Conservation (phyloP, 1,140 invertebrate species). For the Lamellibrachia luymesi region DNA sequence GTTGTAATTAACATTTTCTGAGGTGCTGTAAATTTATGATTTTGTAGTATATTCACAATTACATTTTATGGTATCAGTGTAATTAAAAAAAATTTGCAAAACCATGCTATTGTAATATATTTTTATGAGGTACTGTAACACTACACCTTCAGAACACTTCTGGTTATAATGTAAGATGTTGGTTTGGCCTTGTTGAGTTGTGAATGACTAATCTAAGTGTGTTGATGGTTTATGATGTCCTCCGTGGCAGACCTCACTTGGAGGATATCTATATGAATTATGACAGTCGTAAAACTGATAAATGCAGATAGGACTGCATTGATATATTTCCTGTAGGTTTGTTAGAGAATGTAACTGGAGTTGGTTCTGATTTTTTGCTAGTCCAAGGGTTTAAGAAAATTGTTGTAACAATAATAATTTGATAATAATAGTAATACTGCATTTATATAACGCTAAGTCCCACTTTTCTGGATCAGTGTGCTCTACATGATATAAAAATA, state of each 20-base stretch:
- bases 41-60: too few species aligned
- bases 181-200: background rate
- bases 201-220: background rate
- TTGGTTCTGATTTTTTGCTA: background rate
- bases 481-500: too few species aligned
- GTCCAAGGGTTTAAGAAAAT: background rate
- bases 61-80: too few species aligned
- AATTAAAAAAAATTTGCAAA: too few species aligned
- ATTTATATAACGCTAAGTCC: too few species aligned
- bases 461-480: background rate
- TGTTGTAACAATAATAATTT: too few species aligned
- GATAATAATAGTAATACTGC: too few species aligned
- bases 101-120: too few species aligned
- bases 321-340: background rate
- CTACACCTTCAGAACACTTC: background rate
- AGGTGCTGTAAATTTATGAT: too few species aligned
- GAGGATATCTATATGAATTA: background rate
- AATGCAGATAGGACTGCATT: background rate
- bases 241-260: background rate
- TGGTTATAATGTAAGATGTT: background rate
- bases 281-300: background rate
- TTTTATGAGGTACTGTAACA: too few species aligned
- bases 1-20: too few species aligned
- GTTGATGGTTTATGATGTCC: background rate
- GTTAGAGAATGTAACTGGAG: background rate